Conservation (phyloP, 1,140 invertebrate genomes). For the Drosophila pseudoobscura region DNA sequence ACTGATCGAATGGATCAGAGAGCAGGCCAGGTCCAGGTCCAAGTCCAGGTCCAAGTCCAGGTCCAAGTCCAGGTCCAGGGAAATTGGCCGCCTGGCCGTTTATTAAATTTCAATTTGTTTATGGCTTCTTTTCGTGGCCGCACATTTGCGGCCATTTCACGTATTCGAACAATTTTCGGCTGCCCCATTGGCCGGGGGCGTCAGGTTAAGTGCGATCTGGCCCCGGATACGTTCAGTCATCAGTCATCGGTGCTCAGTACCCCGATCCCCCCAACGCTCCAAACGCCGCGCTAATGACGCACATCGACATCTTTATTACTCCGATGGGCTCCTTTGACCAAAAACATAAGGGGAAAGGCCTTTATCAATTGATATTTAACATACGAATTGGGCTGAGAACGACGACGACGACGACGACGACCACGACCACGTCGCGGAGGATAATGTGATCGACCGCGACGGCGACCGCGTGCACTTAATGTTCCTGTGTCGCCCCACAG, state of each 20-base stretch:
- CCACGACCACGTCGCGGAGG: conserved; percentile 23
- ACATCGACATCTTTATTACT: conserved; percentile 49
- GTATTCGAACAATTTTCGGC: conserved; percentile 17
- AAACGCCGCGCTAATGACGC: conserved; percentile 30
- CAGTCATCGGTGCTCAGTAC: too few relatives aligned
- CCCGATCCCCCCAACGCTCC: too few relatives aligned
- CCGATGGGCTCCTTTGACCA: background rate
- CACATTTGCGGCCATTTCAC: conserved; percentile 38
- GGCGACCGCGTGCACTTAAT: conserved; percentile 10
- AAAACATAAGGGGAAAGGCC: background rate
- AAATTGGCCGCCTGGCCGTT: conserved; percentile 43
- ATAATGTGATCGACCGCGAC: conserved; percentile 19
- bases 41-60: background rate
- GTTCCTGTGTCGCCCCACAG: too few relatives aligned
- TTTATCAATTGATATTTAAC: conserved; percentile 53
- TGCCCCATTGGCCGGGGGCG: conserved; percentile 7
- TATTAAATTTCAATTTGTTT: conserved; percentile 65
- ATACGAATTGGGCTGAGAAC: conserved; percentile 30
- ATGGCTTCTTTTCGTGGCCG: conserved; percentile 48
- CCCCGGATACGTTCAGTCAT: conserved; percentile 15
- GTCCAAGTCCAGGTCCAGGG: conserved; percentile 5
- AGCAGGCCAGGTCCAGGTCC: conserved; percentile 2
- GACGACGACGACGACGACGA: conserved; percentile 31
- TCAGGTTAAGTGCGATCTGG: conserved; percentile 41
- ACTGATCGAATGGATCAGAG: conserved; percentile 37